phyloP scores from a whole-genome alignment of 2,113 vertebrate genomes.

The Cyanistes caeruleus region DNA sequence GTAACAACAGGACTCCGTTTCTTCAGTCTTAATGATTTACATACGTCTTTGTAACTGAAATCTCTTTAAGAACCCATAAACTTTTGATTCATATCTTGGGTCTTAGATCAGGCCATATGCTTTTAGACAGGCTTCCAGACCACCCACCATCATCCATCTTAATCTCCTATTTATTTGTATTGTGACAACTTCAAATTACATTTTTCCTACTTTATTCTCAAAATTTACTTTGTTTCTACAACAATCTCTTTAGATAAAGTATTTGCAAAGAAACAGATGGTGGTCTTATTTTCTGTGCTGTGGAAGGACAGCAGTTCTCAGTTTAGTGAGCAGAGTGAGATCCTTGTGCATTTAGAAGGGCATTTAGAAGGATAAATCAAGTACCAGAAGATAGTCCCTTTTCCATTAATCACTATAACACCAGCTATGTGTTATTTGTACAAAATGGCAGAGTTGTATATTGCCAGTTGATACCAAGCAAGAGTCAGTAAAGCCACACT shows the following conservation, averaged over 20 bases:
- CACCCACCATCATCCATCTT: not conserved
- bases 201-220: constrained; percentile 11
- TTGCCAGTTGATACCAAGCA: not conserved
- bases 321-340: not conserved
- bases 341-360: not conserved
- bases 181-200: constrained; percentile 23
- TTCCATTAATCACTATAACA: not conserved
- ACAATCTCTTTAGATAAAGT: not conserved
- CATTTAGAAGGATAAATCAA: not conserved
- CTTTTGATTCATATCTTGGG: not conserved
- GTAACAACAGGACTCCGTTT: not conserved
- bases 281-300: not conserved
- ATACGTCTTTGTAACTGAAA: not conserved
- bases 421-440: not conserved
- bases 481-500: not conserved
- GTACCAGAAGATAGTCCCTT: not conserved
- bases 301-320: not conserved
- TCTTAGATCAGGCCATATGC: constrained; percentile 4
- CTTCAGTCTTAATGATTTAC: not conserved
- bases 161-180: not conserved
- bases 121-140: constrained; percentile 9
- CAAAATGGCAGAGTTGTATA: not conserved
- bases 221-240: not conserved
- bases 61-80: not conserved
- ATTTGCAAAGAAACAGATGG: constrained; percentile 25